Conservation (phyloP, 1,140 invertebrate species). For the Drosophila jambulina region DNA sequence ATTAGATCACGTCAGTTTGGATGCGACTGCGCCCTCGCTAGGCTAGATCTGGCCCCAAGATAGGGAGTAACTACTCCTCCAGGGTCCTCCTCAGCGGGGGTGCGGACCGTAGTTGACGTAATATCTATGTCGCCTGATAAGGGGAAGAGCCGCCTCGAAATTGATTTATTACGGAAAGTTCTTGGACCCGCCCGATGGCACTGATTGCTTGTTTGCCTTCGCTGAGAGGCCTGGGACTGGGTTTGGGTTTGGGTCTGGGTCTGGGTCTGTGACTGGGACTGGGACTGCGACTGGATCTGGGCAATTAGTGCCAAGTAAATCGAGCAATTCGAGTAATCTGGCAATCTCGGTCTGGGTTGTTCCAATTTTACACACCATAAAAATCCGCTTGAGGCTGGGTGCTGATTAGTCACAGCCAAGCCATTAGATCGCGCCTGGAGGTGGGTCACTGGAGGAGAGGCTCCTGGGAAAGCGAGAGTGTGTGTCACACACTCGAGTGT, state of each 20-base stretch:
- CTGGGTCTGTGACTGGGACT: background rate
- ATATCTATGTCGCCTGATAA: conserved; percentile 26
- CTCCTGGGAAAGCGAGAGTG: conserved; percentile 10
- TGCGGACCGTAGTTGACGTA: conserved; percentile 22
- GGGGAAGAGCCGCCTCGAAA: conserved; percentile 40
- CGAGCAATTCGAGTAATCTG: conserved; percentile 28
- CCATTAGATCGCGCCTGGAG: conserved; percentile 28
- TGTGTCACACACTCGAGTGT: background rate
- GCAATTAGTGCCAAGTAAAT: conserved; percentile 43
- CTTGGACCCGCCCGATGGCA: conserved; percentile 14
- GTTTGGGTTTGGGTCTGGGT: background rate
- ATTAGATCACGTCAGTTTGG: conserved; percentile 30
- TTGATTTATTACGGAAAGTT: conserved; percentile 52
- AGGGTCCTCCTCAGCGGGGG: background rate
- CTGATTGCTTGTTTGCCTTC: conserved; percentile 5
- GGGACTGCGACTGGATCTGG: background rate
- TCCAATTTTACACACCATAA: conserved; percentile 56
- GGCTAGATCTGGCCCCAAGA: background rate
- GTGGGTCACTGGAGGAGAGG: conserved; percentile 6
- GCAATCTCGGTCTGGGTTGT: conserved; percentile 13
- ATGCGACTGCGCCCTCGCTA: conserved; percentile 30
- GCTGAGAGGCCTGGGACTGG: background rate
- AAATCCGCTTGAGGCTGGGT: conserved; percentile 14
- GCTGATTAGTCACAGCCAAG: conserved; percentile 24
- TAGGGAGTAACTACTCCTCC: background rate